Base-by-base conservation (phyloP, 2,888 invertebrate species). In the Acronicta leporina region DNA sequence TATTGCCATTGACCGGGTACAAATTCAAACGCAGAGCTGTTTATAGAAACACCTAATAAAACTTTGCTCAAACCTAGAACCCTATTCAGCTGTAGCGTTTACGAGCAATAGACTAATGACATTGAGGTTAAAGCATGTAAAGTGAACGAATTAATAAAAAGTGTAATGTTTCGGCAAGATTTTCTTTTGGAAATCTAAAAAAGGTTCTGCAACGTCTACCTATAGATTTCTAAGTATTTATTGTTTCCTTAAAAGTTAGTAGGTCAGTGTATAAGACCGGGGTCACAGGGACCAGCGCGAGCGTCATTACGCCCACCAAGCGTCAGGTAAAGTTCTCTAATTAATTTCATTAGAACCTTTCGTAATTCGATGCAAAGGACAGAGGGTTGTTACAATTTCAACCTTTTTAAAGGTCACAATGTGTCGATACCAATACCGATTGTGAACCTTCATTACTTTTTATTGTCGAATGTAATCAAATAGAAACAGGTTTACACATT, bases 281-380 rank as follows among this genome's bases (percentile, higher is more conserved):
- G 44, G 20, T 41, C 16, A 30, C 20, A 20, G 59, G 59, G 63
- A 46, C 48, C 52, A 62, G 8, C 30, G 5, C 46, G 1, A 33
- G 53, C 33, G 48, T 66, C 56, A 65, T 63, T 66, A 71, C 49
- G 56, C 52, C 57, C 58, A 55, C 50, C 38, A 51, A 55, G 66
- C 57, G 54, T 67, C 66, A 67, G 70, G 62, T 73, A 71, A 80
- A 71, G 59, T 77, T 70, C 47, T 42, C 51, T 67, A 79, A 80
- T 80, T 77, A 77, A 77, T 74, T 71, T 67, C 57, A 62, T 71
- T 71, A 60, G 55, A 64, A 68, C 66, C 62, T 63, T 73, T 66
- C 52, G 53, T 72, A 68, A 68, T 63, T 69, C 56, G 60, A 54
- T 65, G 52, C 59, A 69, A 75, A 65, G 68, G 69, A 53, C 68